Evolutionary conservation across 2,113 vertebrate species (phyloP).

Genomic region (Ceuthmochares aereus): DNA sequence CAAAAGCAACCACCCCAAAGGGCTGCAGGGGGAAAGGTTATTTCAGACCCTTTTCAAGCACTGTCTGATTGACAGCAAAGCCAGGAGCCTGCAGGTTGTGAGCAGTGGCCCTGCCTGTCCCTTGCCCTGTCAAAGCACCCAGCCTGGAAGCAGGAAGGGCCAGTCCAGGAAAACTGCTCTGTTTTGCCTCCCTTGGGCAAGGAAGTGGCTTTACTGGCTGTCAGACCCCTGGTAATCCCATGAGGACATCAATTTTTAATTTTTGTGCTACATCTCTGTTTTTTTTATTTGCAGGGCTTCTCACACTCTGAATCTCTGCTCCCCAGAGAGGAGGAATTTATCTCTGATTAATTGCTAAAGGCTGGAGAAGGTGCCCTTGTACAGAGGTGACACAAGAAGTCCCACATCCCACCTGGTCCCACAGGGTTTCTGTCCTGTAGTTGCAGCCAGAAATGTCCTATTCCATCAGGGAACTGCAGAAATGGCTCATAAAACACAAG

Average conservation of each 20-base stretch:
- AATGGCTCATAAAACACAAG: slow-evolving; percentile 40
- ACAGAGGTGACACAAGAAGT: not conserved
- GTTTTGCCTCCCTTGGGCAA: not conserved
- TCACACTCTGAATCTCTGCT: not conserved
- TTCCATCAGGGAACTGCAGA: not conserved
- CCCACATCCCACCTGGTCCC: rapidly evolving
- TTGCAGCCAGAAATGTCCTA: not conserved
- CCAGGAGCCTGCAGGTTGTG: not conserved
- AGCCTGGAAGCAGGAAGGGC: not conserved
- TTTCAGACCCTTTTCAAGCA: not conserved
- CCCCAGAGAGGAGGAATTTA: not conserved
- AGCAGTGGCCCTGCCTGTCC: not conserved
- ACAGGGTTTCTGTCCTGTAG: not conserved
- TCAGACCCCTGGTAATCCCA: not conserved
- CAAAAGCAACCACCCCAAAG: not conserved
- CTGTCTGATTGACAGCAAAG: not conserved
- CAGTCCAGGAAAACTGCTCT: slow-evolving; percentile 30
- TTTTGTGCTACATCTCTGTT: not conserved
- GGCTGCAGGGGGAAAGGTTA: not conserved
- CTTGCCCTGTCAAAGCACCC: not conserved
- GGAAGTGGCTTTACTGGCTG: slow-evolving; percentile 15
- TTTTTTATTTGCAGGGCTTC: not conserved
- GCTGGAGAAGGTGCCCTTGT: not conserved
- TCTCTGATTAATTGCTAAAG: not conserved
- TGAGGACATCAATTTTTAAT: not conserved